phyloP scores from a whole-genome alignment of 1,140 invertebrate species.

The Drosophila prosaltans region DNA sequence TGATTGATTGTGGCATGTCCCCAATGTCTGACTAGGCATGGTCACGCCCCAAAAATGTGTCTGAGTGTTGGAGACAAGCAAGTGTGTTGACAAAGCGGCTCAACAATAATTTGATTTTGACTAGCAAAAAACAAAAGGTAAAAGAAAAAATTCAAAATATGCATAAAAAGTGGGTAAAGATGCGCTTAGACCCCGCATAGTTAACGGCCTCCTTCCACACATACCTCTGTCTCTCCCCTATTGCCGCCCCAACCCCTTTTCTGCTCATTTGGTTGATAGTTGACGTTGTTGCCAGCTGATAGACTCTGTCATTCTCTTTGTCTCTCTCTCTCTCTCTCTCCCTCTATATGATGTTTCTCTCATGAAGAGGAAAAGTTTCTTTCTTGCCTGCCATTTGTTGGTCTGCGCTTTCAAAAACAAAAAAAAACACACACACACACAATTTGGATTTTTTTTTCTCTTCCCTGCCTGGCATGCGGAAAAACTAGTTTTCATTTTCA shows the following conservation, averaged over 20 bases:
- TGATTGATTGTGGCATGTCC: slow-evolving; percentile 49
- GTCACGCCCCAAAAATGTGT: slow-evolving; percentile 14
- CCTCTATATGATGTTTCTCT: neutral
- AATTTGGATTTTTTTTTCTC: slow-evolving; percentile 54
- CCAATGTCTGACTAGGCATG: slow-evolving; percentile 7
- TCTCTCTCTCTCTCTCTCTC: neutral
- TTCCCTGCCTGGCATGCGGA: slow-evolving; percentile 70
- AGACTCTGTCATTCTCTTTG: neutral
- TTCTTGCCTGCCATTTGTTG: slow-evolving; percentile 37
- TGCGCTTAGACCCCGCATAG: slow-evolving; percentile 52
- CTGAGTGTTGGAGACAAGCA: neutral
- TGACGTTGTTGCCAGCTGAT: slow-evolving; percentile 36
- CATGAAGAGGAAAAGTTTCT: slow-evolving; percentile 68
- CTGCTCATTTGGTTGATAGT: neutral
- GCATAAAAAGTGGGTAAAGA: slow-evolving; percentile 75
- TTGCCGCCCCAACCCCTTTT: neutral
- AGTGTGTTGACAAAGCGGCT: slow-evolving; percentile 16
- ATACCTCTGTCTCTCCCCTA: no score
- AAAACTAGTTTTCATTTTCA: slow-evolving; percentile 76
- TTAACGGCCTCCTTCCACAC: neutral
- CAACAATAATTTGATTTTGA: slow-evolving; percentile 57
- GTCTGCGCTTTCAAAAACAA: slow-evolving; percentile 36
- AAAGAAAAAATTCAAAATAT: neutral
- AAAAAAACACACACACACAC: neutral
- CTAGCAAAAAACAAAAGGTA: slow-evolving; percentile 1